These are phyloP conservation scores for Brachyhypopomus gauderio DNA, from an alignment of 2,113 vertebrate genomes.

Conservation along the genomic window DNA sequence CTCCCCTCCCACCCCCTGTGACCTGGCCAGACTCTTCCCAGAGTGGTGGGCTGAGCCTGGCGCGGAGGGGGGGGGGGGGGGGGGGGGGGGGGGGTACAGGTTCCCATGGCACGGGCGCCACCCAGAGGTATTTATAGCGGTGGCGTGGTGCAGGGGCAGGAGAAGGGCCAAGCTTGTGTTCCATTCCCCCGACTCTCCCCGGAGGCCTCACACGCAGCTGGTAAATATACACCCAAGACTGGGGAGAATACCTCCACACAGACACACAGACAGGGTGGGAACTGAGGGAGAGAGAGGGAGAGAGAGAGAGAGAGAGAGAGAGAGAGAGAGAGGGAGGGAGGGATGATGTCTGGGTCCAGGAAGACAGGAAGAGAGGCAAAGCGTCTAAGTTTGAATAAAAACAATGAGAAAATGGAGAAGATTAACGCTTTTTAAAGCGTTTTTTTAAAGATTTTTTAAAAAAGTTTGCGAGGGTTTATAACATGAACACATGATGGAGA, in stretches of 20 bases:
- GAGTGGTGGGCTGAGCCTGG: slow-evolving; percentile 64
- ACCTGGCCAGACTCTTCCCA: slow-evolving; percentile 68
- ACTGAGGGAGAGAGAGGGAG: background rate
- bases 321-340: slow-evolving; percentile 1
- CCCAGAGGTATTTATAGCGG: slow-evolving; percentile 92
- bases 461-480: background rate
- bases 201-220: slow-evolving; percentile 76
- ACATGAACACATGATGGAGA: background rate
- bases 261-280: slow-evolving; percentile 15
- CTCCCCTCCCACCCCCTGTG: slow-evolving; percentile 45
- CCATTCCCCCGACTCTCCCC: slow-evolving; percentile 86
- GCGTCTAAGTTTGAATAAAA: slow-evolving; percentile 1
- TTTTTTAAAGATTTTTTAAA: no score
- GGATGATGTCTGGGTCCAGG: background rate
- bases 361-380: background rate
- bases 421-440: no score
- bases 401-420: background rate
- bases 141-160: slow-evolving; percentile 73
- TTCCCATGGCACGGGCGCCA: slow-evolving; percentile 94
- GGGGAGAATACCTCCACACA: slow-evolving; percentile 53
- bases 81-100: slow-evolving; percentile 67
- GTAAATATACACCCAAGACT: slow-evolving; percentile 80
- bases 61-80: no score
- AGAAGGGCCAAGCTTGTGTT: slow-evolving; percentile 94
- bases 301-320: background rate